Evolutionary conservation across 2,888 invertebrate species (phyloP), one percentile per base, ranked within the genome.

Genomic region (Molorchus minor): DNA sequence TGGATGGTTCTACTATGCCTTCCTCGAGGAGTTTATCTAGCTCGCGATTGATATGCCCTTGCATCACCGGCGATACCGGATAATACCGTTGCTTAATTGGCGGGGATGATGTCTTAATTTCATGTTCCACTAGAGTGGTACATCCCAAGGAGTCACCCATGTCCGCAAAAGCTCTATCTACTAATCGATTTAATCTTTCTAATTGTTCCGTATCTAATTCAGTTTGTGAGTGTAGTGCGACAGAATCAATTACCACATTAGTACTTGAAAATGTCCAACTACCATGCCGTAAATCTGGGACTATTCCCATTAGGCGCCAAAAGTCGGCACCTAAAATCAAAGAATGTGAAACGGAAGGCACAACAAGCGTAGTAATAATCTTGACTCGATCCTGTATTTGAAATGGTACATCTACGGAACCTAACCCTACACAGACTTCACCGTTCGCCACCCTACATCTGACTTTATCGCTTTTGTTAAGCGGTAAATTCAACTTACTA

Each of bases 1-100:
- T 19, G 0, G n/a, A n/a, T n/a, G n/a, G n/a, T n/a, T n/a, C n/a
- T n/a, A n/a, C n/a, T n/a, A n/a, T n/a, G n/a, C n/a, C n/a, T n/a
- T n/a, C n/a, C n/a, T n/a, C n/a, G n/a, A n/a, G n/a, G n/a, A n/a
- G n/a, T n/a, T n/a, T n/a, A n/a, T n/a, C n/a, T n/a, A n/a, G n/a
- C n/a, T n/a, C n/a, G n/a, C n/a, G 4, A 8, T 44, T 47, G 4
- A 54, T 54, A 21, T 58, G 58, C n/a, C 29, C 25, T 36, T 61
- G 61, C 13, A 58, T 45, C 13, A 43, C 36, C 3, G 54, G 35
- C 4, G 54, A 53, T 13, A 44, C 16, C 8, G 53, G 44, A 43
- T 44, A 44, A 10, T 53, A 30, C 3, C 43, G 15, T 19, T 53
- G 54, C 15, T 54, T 54, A 12, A 44, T 44, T 2, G 54, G 54